Base-by-base conservation (phyloP, 1,140 invertebrate species). In the Lordiphosa stackelbergi region DNA sequence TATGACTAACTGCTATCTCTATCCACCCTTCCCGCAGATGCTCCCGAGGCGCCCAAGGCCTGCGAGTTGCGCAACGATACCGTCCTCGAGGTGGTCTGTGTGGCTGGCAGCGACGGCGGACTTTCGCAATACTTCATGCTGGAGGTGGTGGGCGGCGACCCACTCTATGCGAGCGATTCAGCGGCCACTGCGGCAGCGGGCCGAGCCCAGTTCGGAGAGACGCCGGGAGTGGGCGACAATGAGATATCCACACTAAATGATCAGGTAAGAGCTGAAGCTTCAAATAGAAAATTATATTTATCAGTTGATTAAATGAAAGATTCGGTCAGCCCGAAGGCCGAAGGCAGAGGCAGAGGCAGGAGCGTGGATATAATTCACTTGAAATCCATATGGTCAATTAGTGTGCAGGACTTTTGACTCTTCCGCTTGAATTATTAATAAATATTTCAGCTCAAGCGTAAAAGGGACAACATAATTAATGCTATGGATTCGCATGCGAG, bases 101-200 rank as follows among this genome's bases (percentile, higher is more conserved):
- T 91, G 43, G 91, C 94, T 0, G 94, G 95, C 12, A 92, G 92
- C 69, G 94, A 95, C 72, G 95, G 95, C 8, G 95, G 95, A 4
- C 90, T 95, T 12, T 90, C 92, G 11, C 95, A 96, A 88, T 92
- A 92, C 77, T 97, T 97, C 87, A 89, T 95, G 41, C 89, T 96
- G 43, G 94, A 96, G 88, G 93, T 95, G 37, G 91, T 93, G 60
- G 93, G 94, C 79, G 89, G 91, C 57, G 86, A 89, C 46, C 79
- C 90, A n/a, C 89, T 86, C 53, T 89, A 89, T 42, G 53, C 65
- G 38, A 72, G 81, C 13, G 87, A 74, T 34, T 31, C 54, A 51
- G 49, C 69, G 36, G 49, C 49, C 28, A 37, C 54, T 51, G 55
- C 57, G 24, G 46, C 22, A 12, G 69, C 13, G 16, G 64, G 57